Base-by-base conservation (phyloP, 2,888 invertebrate genomes). In the Melangyna quadrimaculata region DNA sequence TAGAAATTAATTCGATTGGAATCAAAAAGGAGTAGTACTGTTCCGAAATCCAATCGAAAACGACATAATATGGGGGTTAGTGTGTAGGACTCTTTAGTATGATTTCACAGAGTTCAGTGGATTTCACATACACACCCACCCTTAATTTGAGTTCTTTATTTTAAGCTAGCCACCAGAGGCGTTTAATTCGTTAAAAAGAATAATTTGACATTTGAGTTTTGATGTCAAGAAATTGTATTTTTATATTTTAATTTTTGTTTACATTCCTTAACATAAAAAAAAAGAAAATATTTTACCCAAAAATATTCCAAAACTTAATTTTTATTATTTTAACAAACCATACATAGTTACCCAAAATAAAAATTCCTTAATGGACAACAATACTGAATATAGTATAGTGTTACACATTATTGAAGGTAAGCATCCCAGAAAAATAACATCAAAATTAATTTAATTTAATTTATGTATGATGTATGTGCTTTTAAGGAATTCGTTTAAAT, bases 401-500 rank as follows among this genome's bases (percentile, higher is more conserved):
- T 87, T 92, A 32, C 91, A 91, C 37, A 89, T 92, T 22, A 89
- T 89, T 1, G 91, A 92, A 88, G 92, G 92, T 91, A 79, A 53
- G 70, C 22, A 22, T 35, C 3, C 5, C 3, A 5, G 1, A 0
- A 19, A n/a, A 29, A 19, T 8, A 4, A 32, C 8, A 22, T 17
- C 0, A 6, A 43, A 43, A 43, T 43, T 43, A n/a, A 17, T 17
- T 4, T 27, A 27, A 9, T 0, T 35, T 35, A 1, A 8, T 3
- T 37, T 37, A 14, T 1, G 32, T 40, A n/a, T 35, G 10, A n/a
- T 6, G 0, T 7, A n/a, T 0, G 2, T 4, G 17, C 14, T 27
- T 59, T 48, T 61, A 22, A 95, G 95, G 94, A 10, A 93, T 93
- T 87, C 94, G 94, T 37, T 94, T 95, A 2, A 87, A 87, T 90